Percentiles rank a stretch among this genome's conserved stretches.
These are phyloP conservation scores for Platyscapa corneri DNA, from an alignment of 1,140 invertebrate genomes.

Conservation along the genomic window DNA sequence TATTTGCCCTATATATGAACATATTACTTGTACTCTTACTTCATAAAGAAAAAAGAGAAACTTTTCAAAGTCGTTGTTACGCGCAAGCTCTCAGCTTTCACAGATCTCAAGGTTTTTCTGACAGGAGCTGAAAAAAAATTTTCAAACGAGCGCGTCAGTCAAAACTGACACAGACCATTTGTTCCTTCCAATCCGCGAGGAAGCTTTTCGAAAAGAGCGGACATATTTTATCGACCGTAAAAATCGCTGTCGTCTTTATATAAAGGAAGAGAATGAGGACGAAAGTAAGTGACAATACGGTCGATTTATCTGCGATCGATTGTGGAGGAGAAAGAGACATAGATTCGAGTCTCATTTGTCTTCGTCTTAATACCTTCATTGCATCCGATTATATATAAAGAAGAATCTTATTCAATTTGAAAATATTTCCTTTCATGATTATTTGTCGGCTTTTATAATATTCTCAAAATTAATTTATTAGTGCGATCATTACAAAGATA, in stretches of 20 bases:
- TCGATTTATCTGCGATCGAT: slow-evolving; percentile 33
- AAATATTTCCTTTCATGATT: neutral
- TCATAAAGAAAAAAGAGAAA: neutral
- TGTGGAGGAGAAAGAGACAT: neutral
- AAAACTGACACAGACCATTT: slow-evolving; percentile 43
- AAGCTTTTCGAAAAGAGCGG: slow-evolving; percentile 32
- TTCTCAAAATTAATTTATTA: too few relatives aligned
- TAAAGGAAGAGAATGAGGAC: slow-evolving; percentile 17
- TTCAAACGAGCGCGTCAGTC: slow-evolving; percentile 23
- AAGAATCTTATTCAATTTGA: neutral
- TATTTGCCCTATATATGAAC: neutral
- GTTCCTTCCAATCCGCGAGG: slow-evolving; percentile 28
- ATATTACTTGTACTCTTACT: neutral
- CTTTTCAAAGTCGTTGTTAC: neutral
- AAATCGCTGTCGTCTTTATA: slow-evolving; percentile 45
- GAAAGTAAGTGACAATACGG: slow-evolving; percentile 26
- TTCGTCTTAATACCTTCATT: neutral
- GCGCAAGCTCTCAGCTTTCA: neutral
- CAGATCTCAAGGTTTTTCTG: neutral
- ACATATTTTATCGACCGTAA: slow-evolving; percentile 48
- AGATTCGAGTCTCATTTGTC: slow-evolving; percentile 11
- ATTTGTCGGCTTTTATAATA: too few relatives aligned
- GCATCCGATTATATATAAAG: neutral
- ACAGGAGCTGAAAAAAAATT: neutral
- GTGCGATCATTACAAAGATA: too few relatives aligned